phyloP scores from a whole-genome alignment of 2,797 vertebrate species.

The Parambassis ranga region DNA sequence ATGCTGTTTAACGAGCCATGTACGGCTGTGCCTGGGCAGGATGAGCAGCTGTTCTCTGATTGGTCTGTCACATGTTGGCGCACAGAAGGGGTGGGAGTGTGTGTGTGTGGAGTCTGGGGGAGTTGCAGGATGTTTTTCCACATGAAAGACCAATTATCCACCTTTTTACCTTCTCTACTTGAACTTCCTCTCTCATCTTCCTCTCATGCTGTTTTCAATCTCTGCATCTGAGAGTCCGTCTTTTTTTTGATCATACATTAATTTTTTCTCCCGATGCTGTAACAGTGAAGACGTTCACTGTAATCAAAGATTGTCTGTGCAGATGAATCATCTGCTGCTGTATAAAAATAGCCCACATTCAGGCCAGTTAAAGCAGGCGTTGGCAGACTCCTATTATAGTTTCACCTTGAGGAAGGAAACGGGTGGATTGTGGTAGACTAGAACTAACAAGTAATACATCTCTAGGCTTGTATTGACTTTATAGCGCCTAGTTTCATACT shows the following conservation, averaged over 20 bases:
- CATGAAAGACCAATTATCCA: slow-evolving; percentile 30
- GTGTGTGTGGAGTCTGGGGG: neutral
- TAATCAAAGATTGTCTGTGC: neutral
- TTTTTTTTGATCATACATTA: neutral
- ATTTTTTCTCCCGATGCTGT: neutral
- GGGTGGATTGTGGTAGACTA: no score
- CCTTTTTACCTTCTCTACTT: slow-evolving; percentile 5
- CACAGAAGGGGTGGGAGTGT: no score
- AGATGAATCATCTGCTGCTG: slow-evolving; percentile 6
- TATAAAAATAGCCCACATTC: neutral
- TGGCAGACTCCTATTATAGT: no score
- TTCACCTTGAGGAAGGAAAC: no score
- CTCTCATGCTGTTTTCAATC: neutral
- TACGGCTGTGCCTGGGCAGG: slow-evolving; percentile 41
- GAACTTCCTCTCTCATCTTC: neutral
- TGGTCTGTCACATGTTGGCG: slow-evolving; percentile 42
- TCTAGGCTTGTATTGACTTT: no score
- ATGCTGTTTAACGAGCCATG: slow-evolving; percentile 42
- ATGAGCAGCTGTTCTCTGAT: slow-evolving; percentile 59
- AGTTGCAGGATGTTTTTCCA: slow-evolving; percentile 36
- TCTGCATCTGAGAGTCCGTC: neutral
- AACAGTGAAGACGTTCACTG: neutral
- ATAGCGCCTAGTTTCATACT: no score
- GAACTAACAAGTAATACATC: no score
- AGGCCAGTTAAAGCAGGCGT: neutral